Evolutionary conservation across 2,797 vertebrate genomes (phyloP), one percentile per base, ranked within the genome.

Genomic region (Poecilia picta): DNA sequence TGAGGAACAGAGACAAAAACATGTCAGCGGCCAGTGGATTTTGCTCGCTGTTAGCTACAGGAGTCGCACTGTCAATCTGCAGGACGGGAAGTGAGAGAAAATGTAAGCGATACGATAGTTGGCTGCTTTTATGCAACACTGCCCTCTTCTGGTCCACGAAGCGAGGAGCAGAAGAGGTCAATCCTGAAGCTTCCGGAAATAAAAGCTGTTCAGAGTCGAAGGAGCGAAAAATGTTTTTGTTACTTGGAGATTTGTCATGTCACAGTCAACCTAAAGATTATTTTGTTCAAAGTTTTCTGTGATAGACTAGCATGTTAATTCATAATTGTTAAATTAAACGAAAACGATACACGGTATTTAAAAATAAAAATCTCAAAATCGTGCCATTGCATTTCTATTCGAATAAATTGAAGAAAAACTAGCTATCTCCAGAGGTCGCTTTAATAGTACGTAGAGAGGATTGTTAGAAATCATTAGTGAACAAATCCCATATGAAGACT

Each of bases 111-210:
- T 91, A 91, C 73, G 87, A 94, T 91, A 88, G 78, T 53, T 55
- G 53, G 53, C 82, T 92, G 93, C 85, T 90, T 94, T 87, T 94
- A 94, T 94, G 93, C 94, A 95, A 96, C 91, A 95, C 92, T 95
- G 95, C 94, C 45, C 95, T 95, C 96, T 96, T 93, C 94, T 95
- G 94, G 96, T 47, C 25, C 66, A 79, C 72, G 73, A 57, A 72
- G 59, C n/a, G 81, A 85, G 53, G 66, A n/a, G 80, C 75, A 68
- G 75, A 79, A 68, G 75, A 70, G 39, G 8, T 25, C 2, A 39
- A 12, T 23, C 33, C 36, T 23, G 8, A 16, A 39, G 20, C 36
- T 66, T 39, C 36, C 18, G 28, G 28, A 31, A 53, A 31, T 10
- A 25, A 28, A 55, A 57, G 2, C 25, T n/a, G 10, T 28, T 25